A percentile compares a stretch with the other conserved stretches of the same genome.
These are phyloP conservation scores for Elachura formosa DNA, from an alignment of 2,113 vertebrate genomes.

Conservation along the genomic window DNA sequence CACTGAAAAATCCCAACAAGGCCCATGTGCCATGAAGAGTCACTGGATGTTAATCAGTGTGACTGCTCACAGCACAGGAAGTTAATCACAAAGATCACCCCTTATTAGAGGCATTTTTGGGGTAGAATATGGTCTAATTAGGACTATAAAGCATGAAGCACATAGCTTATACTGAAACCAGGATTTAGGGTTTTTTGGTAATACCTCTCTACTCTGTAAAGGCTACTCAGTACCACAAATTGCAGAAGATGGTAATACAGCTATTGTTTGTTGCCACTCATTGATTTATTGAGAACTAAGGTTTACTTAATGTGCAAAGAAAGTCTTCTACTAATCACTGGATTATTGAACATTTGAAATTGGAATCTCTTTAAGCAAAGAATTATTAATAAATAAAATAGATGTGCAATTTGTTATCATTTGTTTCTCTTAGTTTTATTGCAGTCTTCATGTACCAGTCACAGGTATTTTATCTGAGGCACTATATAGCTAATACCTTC, in stretches of 20 bases:
- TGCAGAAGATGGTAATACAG: not conserved
- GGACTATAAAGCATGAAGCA: not conserved
- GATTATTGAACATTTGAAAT: not conserved
- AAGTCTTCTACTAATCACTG: not conserved
- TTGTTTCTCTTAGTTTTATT: not conserved
- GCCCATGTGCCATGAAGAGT: rapidly evolving
- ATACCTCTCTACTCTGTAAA: not conserved
- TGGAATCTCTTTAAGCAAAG: not conserved
- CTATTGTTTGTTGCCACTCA: not conserved
- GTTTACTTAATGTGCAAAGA: not conserved
- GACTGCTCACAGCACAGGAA: not conserved
- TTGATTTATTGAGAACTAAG: not conserved
- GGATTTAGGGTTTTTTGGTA: not conserved
- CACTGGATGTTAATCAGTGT: not conserved
- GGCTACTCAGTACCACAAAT: not conserved
- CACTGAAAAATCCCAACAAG: not conserved
- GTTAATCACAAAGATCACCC: not conserved
- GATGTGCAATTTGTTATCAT: not conserved
- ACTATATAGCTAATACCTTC: not conserved
- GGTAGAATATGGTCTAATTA: not conserved
- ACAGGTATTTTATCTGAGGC: not conserved
- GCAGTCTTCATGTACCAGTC: not conserved
- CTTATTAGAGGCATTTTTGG: not conserved
- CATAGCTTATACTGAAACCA: rapidly evolving
- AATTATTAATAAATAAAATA: not conserved